These are phyloP conservation scores for Drosophila hamatofila DNA, from an alignment of 2,888 invertebrate species.

Conservation along the genomic window DNA sequence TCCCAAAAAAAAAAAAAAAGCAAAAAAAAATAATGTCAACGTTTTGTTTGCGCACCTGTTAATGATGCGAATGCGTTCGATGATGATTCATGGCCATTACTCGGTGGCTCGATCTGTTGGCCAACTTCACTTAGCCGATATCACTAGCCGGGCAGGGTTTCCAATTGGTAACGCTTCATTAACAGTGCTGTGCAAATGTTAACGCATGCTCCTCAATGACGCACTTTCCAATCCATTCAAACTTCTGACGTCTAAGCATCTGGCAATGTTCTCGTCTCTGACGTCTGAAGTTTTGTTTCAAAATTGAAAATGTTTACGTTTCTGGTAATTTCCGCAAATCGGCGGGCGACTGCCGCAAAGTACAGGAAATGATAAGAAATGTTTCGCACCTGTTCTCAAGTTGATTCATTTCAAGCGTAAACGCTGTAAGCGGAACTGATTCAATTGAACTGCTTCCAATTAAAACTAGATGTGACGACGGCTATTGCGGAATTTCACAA, in stretches of 20 bases:
- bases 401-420: constrained; percentile 16
- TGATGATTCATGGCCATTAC: constrained; percentile 44
- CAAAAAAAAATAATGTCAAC: constrained; percentile 15
- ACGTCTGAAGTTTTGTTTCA: constrained; percentile 26
- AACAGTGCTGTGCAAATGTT: constrained; percentile 42
- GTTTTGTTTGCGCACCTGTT: constrained; percentile 20
- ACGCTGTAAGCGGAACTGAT: constrained; percentile 20
- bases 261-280: constrained; percentile 13
- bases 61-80: constrained; percentile 10
- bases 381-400: constrained; percentile 20
- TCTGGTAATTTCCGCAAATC: constrained; percentile 29
- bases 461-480: constrained; percentile 2
- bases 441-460: constrained; percentile 6
- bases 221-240: not conserved
- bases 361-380: constrained; percentile 40
- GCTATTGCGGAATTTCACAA: constrained; percentile 4
- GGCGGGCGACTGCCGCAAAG: not conserved
- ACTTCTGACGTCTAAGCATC: constrained; percentile 24
- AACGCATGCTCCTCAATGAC: constrained; percentile 27
- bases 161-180: constrained; percentile 39
- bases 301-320: not conserved
- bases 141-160: constrained; percentile 1
- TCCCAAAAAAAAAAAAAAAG: constrained; percentile 9
- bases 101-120: constrained; percentile 9
- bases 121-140: constrained; percentile 41